phyloP scores from a whole-genome alignment of 2,888 invertebrate species.

The Thereva nobilitata region DNA sequence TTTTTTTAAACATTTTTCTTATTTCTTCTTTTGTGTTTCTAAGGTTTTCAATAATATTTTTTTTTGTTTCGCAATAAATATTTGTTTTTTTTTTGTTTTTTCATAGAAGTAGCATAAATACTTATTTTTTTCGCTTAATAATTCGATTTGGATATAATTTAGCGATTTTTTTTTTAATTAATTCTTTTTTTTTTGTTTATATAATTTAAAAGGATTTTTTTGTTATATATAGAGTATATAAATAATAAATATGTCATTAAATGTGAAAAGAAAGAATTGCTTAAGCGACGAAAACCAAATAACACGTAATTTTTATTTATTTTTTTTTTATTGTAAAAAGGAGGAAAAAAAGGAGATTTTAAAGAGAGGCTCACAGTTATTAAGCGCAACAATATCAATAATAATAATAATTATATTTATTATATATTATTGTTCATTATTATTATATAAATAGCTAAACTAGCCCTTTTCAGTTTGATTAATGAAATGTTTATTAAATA shows the following conservation, averaged over 20 bases:
- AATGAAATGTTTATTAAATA: no score
- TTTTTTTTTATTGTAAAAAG: no score
- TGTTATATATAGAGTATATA: constrained; percentile 1
- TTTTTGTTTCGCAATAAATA: constrained; percentile 30
- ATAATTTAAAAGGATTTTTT: constrained; percentile 5
- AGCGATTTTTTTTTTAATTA: constrained; percentile 13
- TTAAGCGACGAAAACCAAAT: constrained; percentile 15
- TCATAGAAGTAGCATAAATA: no score
- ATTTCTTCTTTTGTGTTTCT: constrained; percentile 5
- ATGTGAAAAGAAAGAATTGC: constrained; percentile 15
- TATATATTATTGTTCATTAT: constrained; percentile 2
- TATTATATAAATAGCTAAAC: background rate
- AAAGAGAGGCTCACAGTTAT: constrained; percentile 24
- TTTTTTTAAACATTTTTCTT: constrained; percentile 21
- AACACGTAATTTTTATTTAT: background rate
- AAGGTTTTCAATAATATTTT: constrained; percentile 22
- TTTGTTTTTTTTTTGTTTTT: background rate
- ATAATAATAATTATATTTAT: constrained; percentile 13
- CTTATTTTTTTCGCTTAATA: constrained; percentile 11
- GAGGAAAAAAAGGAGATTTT: constrained; percentile 6
- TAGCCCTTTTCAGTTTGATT: constrained; percentile 23
- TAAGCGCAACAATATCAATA: constrained; percentile 18
- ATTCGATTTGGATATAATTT: constrained; percentile 27
- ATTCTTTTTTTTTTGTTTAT: constrained; percentile 1
- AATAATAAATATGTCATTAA: constrained; percentile 31